These are phyloP conservation scores for Apis cerana DNA, from an alignment of 1,140 invertebrate species.

Conservation along the genomic window DNA sequence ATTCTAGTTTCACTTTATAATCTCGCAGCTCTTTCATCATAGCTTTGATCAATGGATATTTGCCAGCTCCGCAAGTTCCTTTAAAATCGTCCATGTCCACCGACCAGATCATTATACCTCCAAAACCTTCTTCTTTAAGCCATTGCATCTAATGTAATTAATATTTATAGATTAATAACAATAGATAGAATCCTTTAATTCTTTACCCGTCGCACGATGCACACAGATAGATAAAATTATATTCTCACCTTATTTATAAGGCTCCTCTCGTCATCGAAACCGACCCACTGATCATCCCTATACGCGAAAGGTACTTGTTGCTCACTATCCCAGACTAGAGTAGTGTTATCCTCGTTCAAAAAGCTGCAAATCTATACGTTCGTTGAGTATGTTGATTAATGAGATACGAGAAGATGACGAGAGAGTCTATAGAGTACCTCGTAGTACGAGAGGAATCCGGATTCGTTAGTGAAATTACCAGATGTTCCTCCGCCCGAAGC, in stretches of 20 bases:
- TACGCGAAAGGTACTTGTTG: constrained; percentile 97
- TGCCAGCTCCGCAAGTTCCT: constrained; percentile 93
- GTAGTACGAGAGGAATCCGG: constrained; percentile 96
- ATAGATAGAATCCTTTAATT: no score
- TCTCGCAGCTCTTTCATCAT: constrained; percentile 92
- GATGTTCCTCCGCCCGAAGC: constrained; percentile 92
- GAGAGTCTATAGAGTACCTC: constrained; percentile 83
- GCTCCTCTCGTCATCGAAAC: constrained; percentile 96
- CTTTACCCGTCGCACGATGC: no score
- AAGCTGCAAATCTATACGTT: constrained; percentile 90
- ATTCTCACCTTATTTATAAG: constrained; percentile 92
- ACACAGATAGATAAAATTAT: no score
- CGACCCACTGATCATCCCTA: constrained; percentile 95
- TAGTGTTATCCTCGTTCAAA: constrained; percentile 94
- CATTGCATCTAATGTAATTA: constrained; percentile 89
- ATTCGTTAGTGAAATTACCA: constrained; percentile 93
- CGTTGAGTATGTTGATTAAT: neutral
- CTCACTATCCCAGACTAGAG: constrained; percentile 97
- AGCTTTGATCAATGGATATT: constrained; percentile 93
- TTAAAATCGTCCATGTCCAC: constrained; percentile 97
- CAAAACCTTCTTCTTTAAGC: constrained; percentile 96
- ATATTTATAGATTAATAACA: neutral
- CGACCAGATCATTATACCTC: constrained; percentile 98
- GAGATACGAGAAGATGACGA: neutral
- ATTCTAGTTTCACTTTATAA: constrained; percentile 92